These are phyloP conservation scores for Sus scrofa DNA, from an alignment of 2,113 vertebrate species.

Conservation along the genomic window T2T-Sscrofa CM000826.6:83009001-83009500, in stretches of 20 bases:
- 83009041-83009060: background rate
- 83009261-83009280: background rate
- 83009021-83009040: background rate
- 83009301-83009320: background rate
- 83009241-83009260: background rate
- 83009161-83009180: background rate
- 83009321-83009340: constrained; percentile 7
- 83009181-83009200: constrained; percentile 14
- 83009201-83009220: background rate
- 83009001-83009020: background rate
- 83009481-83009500: background rate
- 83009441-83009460: background rate
- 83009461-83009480: background rate
- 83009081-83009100: background rate
- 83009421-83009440: background rate
- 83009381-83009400: background rate
- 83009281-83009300: background rate
- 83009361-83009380: background rate
- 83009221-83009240: background rate
- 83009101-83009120: background rate
- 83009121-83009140: background rate
- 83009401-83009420: background rate
- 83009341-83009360: background rate
- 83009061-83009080: background rate
- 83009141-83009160: background rate